Evolutionary conservation across 64 coral and sea anemone species (phyloP).

Genomic region (Hydrozoanthus tunicans): DNA sequence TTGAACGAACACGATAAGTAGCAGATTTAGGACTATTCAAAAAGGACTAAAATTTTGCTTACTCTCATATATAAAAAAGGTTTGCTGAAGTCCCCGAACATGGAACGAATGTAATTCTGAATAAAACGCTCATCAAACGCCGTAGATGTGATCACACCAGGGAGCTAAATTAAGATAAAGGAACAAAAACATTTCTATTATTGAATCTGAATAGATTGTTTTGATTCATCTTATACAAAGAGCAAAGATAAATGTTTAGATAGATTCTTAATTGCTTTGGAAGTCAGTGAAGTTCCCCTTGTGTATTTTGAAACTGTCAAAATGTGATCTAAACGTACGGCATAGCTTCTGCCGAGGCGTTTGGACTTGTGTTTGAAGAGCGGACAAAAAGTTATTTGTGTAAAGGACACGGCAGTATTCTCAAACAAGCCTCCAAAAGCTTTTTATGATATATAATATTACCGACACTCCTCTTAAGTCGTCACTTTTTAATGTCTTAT

Average conservation of each 20-base stretch:
- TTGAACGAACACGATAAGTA: background rate
- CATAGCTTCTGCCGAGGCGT: background rate
- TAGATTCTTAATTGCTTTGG: slow-evolving; percentile 35
- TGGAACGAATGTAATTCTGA: no score
- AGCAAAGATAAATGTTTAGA: slow-evolving; percentile 38
- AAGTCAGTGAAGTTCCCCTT: slow-evolving; percentile 6
- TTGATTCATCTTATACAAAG: background rate
- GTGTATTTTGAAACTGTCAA: slow-evolving; percentile 48
- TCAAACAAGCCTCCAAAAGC: background rate
- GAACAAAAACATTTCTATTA: background rate
- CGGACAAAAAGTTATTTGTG: background rate
- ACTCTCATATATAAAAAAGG: background rate
- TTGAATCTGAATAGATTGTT: background rate
- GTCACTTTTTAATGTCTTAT: background rate
- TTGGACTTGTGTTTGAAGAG: slow-evolving; percentile 4
- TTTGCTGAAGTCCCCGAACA: background rate
- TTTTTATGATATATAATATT: no score
- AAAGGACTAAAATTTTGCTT: background rate
- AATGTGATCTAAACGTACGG: background rate
- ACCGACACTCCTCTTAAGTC: background rate
- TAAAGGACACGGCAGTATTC: background rate
- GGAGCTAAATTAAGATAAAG: background rate
- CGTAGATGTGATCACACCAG: background rate
- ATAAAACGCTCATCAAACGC: background rate
- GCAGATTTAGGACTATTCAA: background rate